Percentiles rank a stretch among this genome's conserved stretches.
These are phyloP conservation scores for Oreochromis niloticus DNA, from an alignment of 2,113 vertebrate genomes.

Conservation along the genomic window DNA sequence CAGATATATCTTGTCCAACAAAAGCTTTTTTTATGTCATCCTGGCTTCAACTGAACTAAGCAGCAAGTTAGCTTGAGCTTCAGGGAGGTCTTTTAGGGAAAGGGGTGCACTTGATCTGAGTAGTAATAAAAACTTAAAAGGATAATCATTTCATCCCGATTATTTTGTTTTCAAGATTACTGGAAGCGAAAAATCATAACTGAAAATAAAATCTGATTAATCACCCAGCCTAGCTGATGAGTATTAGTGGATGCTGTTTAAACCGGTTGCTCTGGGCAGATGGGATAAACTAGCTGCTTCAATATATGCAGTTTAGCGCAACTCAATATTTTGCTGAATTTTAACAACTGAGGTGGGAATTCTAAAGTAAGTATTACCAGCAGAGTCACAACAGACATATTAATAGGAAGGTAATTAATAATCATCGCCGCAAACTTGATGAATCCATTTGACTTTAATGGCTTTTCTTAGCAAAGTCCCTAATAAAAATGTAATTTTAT, in stretches of 20 bases:
- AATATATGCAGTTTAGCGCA: not conserved
- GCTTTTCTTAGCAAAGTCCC: not conserved
- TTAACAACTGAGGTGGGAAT: not conserved
- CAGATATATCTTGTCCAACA: not conserved
- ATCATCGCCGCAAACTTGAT: not conserved
- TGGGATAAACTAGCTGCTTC: not conserved
- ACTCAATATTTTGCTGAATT: not conserved
- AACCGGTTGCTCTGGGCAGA: not conserved
- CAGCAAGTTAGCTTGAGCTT: not conserved
- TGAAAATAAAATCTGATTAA: not conserved
- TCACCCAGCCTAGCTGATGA: not conserved
- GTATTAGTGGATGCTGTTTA: not conserved
- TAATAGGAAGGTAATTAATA: not conserved
- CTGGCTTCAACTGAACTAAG: not conserved
- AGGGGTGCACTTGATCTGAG: not conserved
- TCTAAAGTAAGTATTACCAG: not conserved
- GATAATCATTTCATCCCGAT: not conserved
- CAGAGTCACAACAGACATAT: not conserved
- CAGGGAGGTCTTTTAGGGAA: not conserved
- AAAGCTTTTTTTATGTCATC: not conserved
- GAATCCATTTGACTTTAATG: not conserved
- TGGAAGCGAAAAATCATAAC: not conserved
- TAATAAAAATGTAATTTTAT: not conserved
- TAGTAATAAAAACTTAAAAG: not conserved
- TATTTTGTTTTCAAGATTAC: not conserved